phyloP scores from a whole-genome alignment of 2,113 vertebrate species.

The Osmerus eperlanus region DNA sequence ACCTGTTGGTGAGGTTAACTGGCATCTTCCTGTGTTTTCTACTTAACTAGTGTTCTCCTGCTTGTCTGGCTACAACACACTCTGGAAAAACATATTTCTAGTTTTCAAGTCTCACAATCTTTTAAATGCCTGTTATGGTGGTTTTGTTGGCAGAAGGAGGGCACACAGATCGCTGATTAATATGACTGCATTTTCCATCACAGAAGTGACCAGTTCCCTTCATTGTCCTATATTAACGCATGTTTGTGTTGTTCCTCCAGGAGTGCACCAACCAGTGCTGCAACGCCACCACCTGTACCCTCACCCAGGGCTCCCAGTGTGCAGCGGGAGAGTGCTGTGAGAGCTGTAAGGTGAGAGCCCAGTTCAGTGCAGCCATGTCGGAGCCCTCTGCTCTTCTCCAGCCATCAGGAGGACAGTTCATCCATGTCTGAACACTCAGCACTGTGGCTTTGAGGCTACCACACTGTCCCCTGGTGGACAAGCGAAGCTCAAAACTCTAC shows the following conservation, averaged over 20 bases:
- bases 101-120: background rate
- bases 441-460: too few relatives aligned
- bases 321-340: constrained; percentile 68
- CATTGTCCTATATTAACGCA: too few relatives aligned
- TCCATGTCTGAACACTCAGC: background rate
- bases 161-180: background rate
- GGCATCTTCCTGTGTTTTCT: background rate
- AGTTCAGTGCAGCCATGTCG: background rate
- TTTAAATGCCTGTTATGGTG: too few relatives aligned
- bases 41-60: background rate
- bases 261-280: constrained; percentile 75
- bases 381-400: background rate
- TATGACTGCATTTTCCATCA: background rate
- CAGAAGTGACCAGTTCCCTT: background rate
- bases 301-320: constrained; percentile 59
- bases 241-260: constrained; percentile 37
- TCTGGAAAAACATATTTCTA: too few relatives aligned
- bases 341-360: constrained; percentile 68
- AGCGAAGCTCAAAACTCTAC: too few relatives aligned
- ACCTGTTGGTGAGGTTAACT: constrained; percentile 6
- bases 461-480: too few relatives aligned
- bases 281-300: constrained; percentile 68
- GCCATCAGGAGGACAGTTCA: constrained; percentile 27
- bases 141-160: background rate
- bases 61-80: background rate